Percentiles rank a stretch among this genome's conserved stretches.
These are phyloP conservation scores for Carduelis carduelis DNA, from an alignment of 2,797 vertebrate genomes.

Conservation along the genomic window DNA sequence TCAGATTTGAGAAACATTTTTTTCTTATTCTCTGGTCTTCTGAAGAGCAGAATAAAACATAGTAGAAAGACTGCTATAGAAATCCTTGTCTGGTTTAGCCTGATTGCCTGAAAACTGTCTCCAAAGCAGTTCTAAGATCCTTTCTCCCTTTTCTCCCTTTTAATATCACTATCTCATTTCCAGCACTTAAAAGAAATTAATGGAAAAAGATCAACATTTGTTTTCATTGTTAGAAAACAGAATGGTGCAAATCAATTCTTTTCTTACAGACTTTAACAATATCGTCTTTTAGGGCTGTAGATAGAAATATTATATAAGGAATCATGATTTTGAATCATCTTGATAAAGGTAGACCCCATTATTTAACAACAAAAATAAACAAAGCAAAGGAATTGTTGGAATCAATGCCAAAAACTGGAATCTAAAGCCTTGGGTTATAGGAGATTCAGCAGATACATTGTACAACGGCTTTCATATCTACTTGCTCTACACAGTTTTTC, in stretches of 20 bases:
- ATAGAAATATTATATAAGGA: not conserved
- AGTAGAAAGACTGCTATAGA: not conserved
- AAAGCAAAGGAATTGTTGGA: not conserved
- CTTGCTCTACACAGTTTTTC: not conserved
- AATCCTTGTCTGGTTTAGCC: not conserved
- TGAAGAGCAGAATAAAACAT: not conserved
- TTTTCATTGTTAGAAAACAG: not conserved
- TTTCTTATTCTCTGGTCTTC: not conserved
- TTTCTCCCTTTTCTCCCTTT: not conserved
- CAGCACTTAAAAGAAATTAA: not conserved
- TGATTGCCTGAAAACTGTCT: not conserved
- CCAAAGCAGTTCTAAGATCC: not conserved
- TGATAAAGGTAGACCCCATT: constrained; percentile 81
- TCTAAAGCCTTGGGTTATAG: not conserved
- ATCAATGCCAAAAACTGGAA: not conserved
- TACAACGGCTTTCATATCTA: not conserved
- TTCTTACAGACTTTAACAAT: not conserved
- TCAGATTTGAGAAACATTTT: not conserved
- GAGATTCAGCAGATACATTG: no score
- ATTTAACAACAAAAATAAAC: constrained; percentile 67
- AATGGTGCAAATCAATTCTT: not conserved
- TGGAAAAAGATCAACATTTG: not conserved
- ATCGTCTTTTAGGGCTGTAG: not conserved
- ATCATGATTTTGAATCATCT: not conserved
- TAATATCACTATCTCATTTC: not conserved